Evolutionary conservation across 1,140 invertebrate genomes (phyloP).

Genomic region (Trinorchestia longiramus): DNA sequence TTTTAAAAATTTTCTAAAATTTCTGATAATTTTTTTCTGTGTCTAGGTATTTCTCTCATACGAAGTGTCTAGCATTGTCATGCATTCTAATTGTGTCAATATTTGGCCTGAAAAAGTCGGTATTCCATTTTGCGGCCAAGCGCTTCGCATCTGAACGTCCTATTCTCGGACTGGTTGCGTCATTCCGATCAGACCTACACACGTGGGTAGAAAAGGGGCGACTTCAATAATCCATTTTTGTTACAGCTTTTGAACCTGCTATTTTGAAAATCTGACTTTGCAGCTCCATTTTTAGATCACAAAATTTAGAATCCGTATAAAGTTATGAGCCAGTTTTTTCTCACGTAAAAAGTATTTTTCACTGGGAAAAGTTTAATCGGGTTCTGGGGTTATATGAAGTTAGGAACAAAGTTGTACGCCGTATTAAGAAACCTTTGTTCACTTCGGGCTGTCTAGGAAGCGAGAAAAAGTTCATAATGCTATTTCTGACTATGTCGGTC

Average conservation of each 20-base stretch:
- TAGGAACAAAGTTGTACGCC: background rate
- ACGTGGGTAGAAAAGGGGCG: background rate
- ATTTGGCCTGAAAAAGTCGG: background rate
- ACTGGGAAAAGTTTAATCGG: background rate
- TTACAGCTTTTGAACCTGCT: background rate
- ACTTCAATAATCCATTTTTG: background rate
- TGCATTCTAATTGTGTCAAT: background rate
- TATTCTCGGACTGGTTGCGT: background rate
- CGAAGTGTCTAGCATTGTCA: background rate
- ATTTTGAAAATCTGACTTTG: background rate
- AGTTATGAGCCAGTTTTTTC: background rate
- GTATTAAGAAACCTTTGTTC: background rate
- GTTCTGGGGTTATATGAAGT: background rate
- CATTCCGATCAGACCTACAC: background rate
- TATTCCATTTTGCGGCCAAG: background rate
- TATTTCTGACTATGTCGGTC: background rate
- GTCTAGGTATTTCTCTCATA: background rate
- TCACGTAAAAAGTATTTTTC: background rate
- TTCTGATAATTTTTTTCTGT: background rate
- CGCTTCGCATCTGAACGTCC: background rate
- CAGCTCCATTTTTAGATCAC: background rate
- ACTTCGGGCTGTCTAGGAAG: background rate
- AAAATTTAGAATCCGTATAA: background rate
- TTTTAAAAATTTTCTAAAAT: no score
- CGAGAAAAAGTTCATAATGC: background rate